These are phyloP conservation scores for Myrmecophaga tridactyla DNA, from an alignment of 2,113 vertebrate genomes.

Conservation along the genomic window DNA sequence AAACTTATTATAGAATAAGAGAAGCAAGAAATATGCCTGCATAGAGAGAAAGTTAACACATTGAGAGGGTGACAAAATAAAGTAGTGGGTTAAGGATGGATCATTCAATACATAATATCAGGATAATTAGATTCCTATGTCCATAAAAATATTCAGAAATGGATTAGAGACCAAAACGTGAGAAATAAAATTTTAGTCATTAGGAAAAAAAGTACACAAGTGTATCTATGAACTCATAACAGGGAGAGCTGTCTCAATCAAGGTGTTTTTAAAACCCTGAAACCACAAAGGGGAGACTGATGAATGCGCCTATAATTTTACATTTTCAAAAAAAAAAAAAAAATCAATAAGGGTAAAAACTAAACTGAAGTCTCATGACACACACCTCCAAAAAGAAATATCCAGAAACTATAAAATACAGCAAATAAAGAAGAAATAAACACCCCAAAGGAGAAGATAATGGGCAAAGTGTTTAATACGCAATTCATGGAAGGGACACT, in stretches of 20 bases:
- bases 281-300: background rate
- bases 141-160: background rate
- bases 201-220: background rate
- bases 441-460: background rate
- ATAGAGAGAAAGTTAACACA: fast-evolving
- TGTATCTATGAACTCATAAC: background rate
- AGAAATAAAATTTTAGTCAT: background rate
- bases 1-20: background rate
- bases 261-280: background rate
- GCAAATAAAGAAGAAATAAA: background rate
- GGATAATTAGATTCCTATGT: fast-evolving
- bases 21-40: fast-evolving
- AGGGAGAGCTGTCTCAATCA: background rate
- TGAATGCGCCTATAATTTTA: background rate
- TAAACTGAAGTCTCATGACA: background rate
- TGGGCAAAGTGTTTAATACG: background rate
- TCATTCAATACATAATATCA: fast-evolving
- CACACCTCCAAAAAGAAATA: background rate
- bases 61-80: fast-evolving
- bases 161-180: background rate
- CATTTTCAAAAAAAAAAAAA: background rate
- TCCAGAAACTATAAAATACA: background rate
- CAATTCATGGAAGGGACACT: background rate
- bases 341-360: background rate
- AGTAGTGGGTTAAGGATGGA: fast-evolving